Conservation (phyloP, 2,113 vertebrate genomes). For the Rhinolophus ferrumequinum region DNA sequence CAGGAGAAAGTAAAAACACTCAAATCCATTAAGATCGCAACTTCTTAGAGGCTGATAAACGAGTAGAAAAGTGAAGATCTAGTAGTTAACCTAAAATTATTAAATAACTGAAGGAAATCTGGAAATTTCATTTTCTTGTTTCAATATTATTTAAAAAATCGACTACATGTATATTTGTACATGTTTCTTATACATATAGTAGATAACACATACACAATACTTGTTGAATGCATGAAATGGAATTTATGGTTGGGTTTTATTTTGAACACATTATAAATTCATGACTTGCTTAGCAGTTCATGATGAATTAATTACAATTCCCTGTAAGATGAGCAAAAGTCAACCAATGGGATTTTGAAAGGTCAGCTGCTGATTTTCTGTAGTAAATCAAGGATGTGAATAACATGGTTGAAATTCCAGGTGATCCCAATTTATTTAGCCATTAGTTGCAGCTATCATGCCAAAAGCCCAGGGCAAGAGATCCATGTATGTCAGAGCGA, state of each 20-base stretch:
- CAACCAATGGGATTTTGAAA: conserved; percentile 6
- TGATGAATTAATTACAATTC: background rate
- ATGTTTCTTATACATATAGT: background rate
- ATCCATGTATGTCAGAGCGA: background rate
- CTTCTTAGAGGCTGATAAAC: background rate
- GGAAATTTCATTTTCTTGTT: background rate
- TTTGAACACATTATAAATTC: conserved; percentile 2
- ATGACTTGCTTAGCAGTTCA: background rate
- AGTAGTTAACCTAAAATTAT: background rate
- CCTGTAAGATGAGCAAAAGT: conserved; percentile 3
- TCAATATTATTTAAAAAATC: background rate
- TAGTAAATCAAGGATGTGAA: background rate
- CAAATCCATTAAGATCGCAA: background rate
- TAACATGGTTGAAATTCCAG: background rate
- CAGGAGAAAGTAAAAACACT: background rate
- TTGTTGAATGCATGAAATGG: background rate
- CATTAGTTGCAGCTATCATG: background rate
- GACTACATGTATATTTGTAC: background rate
- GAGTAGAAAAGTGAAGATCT: background rate
- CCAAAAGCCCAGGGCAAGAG: background rate
- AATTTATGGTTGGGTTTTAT: conserved; percentile 29
- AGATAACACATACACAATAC: background rate
- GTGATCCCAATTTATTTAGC: background rate
- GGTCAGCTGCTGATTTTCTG: conserved; percentile 4
- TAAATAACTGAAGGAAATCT: conserved; percentile 39